Percentiles rank a stretch among this genome's conserved stretches.
phyloP scores from a whole-genome alignment of 2,888 invertebrate species.

The Drosophila imparisetae region DNA sequence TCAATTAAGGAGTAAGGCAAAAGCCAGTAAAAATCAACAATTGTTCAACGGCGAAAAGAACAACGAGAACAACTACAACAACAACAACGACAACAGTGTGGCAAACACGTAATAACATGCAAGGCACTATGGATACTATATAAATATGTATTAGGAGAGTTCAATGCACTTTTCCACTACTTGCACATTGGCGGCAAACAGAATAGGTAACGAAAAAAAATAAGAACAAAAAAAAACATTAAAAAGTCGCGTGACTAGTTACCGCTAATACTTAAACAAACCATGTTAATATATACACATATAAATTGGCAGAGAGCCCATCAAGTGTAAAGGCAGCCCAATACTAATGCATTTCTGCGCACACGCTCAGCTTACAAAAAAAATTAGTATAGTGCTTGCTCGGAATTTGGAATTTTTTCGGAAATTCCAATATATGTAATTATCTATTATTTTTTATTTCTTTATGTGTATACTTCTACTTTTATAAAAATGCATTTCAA shows the following conservation, averaged over 20 bases:
- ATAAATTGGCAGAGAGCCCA: constrained; percentile 6
- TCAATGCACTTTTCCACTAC: constrained; percentile 61
- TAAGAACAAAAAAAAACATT: constrained; percentile 10
- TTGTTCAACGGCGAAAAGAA: constrained; percentile 43
- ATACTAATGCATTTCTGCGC: constrained; percentile 32
- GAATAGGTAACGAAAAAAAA: constrained; percentile 11
- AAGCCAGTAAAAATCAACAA: constrained; percentile 69
- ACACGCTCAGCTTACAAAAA: constrained; percentile 9
- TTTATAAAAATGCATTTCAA: background rate
- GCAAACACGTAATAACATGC: constrained; percentile 47
- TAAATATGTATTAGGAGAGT: constrained; percentile 34
- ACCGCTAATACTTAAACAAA: constrained; percentile 47
- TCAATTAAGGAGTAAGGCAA: constrained; percentile 56
- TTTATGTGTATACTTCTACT: background rate
- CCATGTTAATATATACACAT: constrained; percentile 20
- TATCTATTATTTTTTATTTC: background rate
- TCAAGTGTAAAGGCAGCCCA: constrained; percentile 12
- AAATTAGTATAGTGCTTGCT: constrained; percentile 2
- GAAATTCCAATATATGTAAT: background rate
- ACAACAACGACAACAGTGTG: constrained; percentile 8
- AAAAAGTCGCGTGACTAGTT: constrained; percentile 56
- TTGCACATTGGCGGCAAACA: constrained; percentile 37
- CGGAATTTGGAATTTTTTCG: background rate
- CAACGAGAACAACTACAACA: background rate
- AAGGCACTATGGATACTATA: constrained; percentile 25